Evolutionary conservation across 2,888 invertebrate species (phyloP).

Genomic region (Caenorhabditis sp.): DNA sequence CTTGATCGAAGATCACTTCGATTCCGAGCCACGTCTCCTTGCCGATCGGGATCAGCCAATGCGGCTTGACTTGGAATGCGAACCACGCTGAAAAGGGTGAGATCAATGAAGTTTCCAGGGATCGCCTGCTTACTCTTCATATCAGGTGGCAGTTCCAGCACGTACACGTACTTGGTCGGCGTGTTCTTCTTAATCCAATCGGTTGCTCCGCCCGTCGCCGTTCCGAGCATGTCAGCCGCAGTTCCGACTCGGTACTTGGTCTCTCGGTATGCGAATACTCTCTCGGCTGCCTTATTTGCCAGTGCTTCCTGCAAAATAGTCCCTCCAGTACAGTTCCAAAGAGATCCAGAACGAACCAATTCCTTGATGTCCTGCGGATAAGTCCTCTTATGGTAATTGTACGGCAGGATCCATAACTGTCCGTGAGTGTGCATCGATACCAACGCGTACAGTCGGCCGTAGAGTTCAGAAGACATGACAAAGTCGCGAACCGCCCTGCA

Average conservation of each 20-base stretch:
- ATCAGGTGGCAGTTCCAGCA: conserved; percentile 82
- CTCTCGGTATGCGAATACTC: conserved; percentile 70
- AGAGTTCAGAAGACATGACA: conserved; percentile 73
- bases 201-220: conserved; percentile 81
- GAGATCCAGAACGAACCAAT: conserved; percentile 58
- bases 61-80: conserved; percentile 82
- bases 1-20: conserved; percentile 75
- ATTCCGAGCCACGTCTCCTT: conserved; percentile 76
- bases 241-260: conserved; percentile 80
- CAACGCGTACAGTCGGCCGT: conserved; percentile 78
- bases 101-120: not conserved
- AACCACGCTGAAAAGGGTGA: conserved; percentile 76
- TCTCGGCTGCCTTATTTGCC: conserved; percentile 70
- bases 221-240: conserved; percentile 80
- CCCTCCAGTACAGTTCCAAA: not conserved
- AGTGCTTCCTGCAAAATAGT: conserved; percentile 65
- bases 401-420: conserved; percentile 82
- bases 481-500: conserved; percentile 80
- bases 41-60: conserved; percentile 79
- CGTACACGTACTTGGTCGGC: conserved; percentile 81
- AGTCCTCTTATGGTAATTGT: conserved; percentile 76
- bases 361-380: conserved; percentile 80
- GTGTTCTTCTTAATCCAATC: conserved; percentile 83
- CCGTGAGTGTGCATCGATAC: conserved; percentile 82
- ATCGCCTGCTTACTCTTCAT: conserved; percentile 70